A percentile compares a stretch with the other conserved stretches of the same genome.
Conservation (phyloP, 2,888 invertebrate species). For the Gordius sp. region DNA sequence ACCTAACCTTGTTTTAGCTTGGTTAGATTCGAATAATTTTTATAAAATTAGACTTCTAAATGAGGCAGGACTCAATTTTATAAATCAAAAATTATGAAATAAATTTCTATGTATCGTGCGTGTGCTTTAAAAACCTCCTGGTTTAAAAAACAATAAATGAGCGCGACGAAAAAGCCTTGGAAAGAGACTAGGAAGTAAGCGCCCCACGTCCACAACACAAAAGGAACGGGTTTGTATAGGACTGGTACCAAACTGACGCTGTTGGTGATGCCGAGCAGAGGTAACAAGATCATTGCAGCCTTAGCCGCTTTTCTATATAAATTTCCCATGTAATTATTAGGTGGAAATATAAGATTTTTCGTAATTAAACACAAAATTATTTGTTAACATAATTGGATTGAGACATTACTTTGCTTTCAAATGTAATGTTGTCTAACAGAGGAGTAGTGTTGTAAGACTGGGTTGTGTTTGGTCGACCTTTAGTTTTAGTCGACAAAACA, state of each 20-base stretch:
- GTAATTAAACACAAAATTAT: too few relatives aligned
- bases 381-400: too few relatives aligned
- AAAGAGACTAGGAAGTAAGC: slow-evolving; percentile 31
- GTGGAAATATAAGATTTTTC: too few relatives aligned
- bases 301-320: slow-evolving; percentile 32
- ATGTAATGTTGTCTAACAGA: too few relatives aligned
- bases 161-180: slow-evolving; percentile 32
- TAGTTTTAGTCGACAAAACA: too few relatives aligned
- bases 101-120: neutral
- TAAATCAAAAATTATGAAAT: neutral
- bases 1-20: too few relatives aligned
- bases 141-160: slow-evolving; percentile 33
- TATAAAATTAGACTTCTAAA: too few relatives aligned
- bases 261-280: slow-evolving; percentile 32
- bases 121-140: slow-evolving; percentile 27
- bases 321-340: too few relatives aligned
- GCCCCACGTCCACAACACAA: slow-evolving; percentile 28
- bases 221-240: slow-evolving; percentile 25
- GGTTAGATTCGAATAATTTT: too few relatives aligned
- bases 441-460: too few relatives aligned
- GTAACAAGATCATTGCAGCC: slow-evolving; percentile 32
- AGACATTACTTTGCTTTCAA: too few relatives aligned
- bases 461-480: too few relatives aligned
- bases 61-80: neutral
- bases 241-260: slow-evolving; percentile 30